Evolutionary conservation across 1,140 invertebrate genomes (phyloP), one percentile per base, ranked within the genome.

Genomic region (Andricus grossulariae): DNA sequence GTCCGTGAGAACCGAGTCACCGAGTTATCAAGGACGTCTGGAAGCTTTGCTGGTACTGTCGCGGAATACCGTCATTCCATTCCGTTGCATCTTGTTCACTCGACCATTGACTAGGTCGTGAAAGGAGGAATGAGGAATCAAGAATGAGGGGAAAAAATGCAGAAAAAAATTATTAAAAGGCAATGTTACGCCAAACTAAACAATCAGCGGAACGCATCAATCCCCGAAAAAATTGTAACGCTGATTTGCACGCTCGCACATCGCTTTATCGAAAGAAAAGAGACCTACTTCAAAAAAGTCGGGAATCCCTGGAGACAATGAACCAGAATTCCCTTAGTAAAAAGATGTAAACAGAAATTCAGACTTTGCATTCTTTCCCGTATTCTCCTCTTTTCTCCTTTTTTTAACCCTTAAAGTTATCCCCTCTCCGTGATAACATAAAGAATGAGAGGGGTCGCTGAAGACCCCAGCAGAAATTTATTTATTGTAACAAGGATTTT

Each of bases 11-110:
- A 66, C 32, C 25, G 60, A 66, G 60, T 66, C 60, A 66, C 25
- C 32, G 60, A 39, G 39, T 66, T 66, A 66, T 66, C 60, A 66
- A 66, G 60, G 60, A 66, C 60, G 60, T 66, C 60, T 66, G 60
- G 60, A n/a, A 66, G 60, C 25, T 66, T 66, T 66, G 25, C 60
- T 66, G 39, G 60, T 60, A 16, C 13, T 66, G 60, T 39, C 60
- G 13, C 8, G 32, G 60, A 66, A 66, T 66, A 15, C 39, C 39
- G 39, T 45, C 39, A 45, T 45, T 66, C 12, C 60, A 66, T 66
- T 66, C 60, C 25, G 60, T 66, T 66, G 60, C 60, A 66, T 39
- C 60, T 45, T 16, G 15, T 66, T n/a, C 39, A 39, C 10, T 39
- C 13, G 25, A 32, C 15, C 21, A 66, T 66, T 66, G 60, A 66